A percentile compares a stretch with the other conserved stretches of the same genome.
These are phyloP conservation scores for Drosophila putrida DNA, from an alignment of 2,888 invertebrate species.

Conservation along the genomic window DNA sequence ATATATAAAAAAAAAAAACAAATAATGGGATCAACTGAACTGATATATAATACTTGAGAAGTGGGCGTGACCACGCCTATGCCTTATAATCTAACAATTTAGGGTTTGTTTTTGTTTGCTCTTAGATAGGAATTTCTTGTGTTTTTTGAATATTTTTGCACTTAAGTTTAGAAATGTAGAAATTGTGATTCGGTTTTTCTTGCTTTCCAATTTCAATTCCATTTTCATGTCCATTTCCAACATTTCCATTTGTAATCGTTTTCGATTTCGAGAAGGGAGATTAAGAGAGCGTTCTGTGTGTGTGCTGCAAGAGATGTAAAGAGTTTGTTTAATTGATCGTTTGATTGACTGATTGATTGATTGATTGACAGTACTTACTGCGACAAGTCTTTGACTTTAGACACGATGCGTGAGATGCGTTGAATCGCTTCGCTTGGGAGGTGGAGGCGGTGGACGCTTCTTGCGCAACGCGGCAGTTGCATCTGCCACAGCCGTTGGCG, in stretches of 20 bases:
- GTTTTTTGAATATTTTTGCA: conserved; percentile 36
- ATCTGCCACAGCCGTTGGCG: conserved; percentile 47
- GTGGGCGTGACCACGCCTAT: conserved; percentile 55
- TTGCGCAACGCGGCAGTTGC: conserved; percentile 85
- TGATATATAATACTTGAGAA: conserved; percentile 72
- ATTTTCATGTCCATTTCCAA: conserved; percentile 3
- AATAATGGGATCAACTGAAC: conserved; percentile 34
- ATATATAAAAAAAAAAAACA: conserved; percentile 1
- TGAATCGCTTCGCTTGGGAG: conserved; percentile 95
- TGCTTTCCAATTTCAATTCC: background rate
- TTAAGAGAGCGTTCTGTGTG: background rate
- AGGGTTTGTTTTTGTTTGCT: conserved; percentile 39
- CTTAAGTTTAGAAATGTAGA: conserved; percentile 49
- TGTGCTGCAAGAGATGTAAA: background rate
- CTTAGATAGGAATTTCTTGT: conserved; percentile 69
- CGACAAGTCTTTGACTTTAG: conserved; percentile 52
- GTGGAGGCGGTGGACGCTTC: conserved; percentile 94
- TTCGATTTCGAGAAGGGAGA: conserved; percentile 1
- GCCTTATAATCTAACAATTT: conserved; percentile 44
- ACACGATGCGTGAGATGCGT: conserved; percentile 89
- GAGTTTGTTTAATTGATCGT: background rate
- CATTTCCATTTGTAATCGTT: background rate
- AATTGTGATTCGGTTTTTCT: conserved; percentile 9
- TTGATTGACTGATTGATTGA: background rate
- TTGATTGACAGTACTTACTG: conserved; percentile 1